These are phyloP conservation scores for Colius striatus DNA, from an alignment of 2,113 vertebrate species.

Conservation along the genomic window DNA sequence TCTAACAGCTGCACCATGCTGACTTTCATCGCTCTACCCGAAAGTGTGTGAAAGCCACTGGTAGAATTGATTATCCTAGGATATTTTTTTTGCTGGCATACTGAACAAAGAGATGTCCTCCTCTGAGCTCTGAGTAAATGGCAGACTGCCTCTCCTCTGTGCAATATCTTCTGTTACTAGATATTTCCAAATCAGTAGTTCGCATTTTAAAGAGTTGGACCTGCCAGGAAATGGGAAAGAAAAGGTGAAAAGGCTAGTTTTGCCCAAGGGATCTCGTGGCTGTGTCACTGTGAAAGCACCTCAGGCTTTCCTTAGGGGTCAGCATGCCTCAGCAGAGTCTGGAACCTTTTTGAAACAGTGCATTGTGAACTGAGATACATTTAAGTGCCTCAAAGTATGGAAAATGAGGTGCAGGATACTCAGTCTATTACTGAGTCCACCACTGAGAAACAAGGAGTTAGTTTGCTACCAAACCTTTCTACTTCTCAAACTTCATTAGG, in stretches of 20 bases:
- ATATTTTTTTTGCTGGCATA: background rate
- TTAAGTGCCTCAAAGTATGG: background rate
- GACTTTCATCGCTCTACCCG: background rate
- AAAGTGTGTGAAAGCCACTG: constrained; percentile 5
- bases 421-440: background rate
- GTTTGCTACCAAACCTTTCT: background rate
- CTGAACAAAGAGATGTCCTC: background rate
- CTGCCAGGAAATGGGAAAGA: background rate
- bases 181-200: background rate
- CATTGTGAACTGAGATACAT: background rate
- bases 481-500: background rate
- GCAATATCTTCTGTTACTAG: background rate
- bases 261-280: background rate
- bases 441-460: background rate
- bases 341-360: background rate
- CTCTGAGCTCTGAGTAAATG: background rate
- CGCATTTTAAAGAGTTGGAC: background rate
- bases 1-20: background rate
- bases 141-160: background rate
- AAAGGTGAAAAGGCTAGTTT: background rate
- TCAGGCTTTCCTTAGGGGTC: background rate
- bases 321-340: background rate
- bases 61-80: constrained; percentile 20
- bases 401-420: background rate
- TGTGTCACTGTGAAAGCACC: background rate